Evolutionary conservation across 2,888 invertebrate species (phyloP).

Genomic region (Eupeodes luniger): DNA sequence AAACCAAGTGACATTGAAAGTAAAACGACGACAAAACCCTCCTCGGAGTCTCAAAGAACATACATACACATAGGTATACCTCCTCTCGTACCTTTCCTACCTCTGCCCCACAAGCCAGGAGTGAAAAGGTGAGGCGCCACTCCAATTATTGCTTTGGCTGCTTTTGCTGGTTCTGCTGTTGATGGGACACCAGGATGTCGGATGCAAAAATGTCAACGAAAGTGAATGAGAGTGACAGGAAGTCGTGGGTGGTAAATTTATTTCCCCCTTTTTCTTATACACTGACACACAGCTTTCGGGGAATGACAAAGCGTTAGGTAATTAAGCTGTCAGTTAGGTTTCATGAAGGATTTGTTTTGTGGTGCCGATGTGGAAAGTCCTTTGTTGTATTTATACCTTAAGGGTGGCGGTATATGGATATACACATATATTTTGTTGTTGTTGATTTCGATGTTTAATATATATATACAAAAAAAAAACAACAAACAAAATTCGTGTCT

Average conservation of each 20-base stretch:
- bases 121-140: constrained; percentile 69
- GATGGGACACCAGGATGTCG: constrained; percentile 57
- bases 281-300: constrained; percentile 73
- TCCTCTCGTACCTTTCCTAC: too few relatives aligned
- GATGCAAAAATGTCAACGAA: constrained; percentile 76
- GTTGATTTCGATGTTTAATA: not conserved
- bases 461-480: not conserved
- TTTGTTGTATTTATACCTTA: constrained; percentile 38
- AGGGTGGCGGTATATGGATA: not conserved
- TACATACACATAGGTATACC: too few relatives aligned
- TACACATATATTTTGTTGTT: not conserved
- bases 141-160: constrained; percentile 28
- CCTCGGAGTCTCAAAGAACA: not conserved
- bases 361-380: constrained; percentile 47
- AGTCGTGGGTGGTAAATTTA: constrained; percentile 72
- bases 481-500: not conserved
- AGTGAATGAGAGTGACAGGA: constrained; percentile 75
- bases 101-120: not conserved
- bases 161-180: not conserved
- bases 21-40: constrained; percentile 59
- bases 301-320: constrained; percentile 76
- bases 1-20: constrained; percentile 68
- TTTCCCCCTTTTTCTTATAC: constrained; percentile 46
- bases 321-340: constrained; percentile 76
- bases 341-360: constrained; percentile 72